Base-by-base conservation (phyloP, 2,797 vertebrate genomes). In the Myotis findleyi region DNA sequence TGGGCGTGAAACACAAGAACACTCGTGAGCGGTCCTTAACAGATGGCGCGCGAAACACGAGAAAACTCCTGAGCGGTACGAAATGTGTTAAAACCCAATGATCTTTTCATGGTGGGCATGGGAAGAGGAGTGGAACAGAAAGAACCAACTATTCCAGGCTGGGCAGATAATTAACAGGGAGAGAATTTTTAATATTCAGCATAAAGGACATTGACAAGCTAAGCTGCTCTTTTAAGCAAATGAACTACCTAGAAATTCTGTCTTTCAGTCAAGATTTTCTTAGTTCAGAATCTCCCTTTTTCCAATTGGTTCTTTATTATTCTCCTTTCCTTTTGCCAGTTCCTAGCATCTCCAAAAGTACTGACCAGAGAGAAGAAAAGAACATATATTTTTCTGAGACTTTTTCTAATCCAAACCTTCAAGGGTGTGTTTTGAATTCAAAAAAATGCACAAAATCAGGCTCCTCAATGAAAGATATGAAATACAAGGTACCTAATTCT, bases 281-380 rank as follows among this genome's bases (percentile, higher is more conserved):
- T 41, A 41, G 77, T 66, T 87, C 38, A 47, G 73, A 33, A 62
- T 81, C 89, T 71, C 44, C 66, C 14, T 11, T 41, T 69, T 86
- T 17, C 88, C 3, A 20, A n/a, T n/a, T 18, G 8, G 33, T 23
- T 57, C 85, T 84, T 33, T 41, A 12, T 6, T 81, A 27, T 84
- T 96, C 89, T 86, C 57, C 55, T 86, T 97, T 57, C 66, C 18
- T 6, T 69, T 21, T 71, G 92, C 85, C 57, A 59, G 27, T 44
- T 91, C 44, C 81, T 87, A 87, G 6, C 30, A 47, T 41, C 91
- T 77, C 79, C 25, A 59, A 85, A 75, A 71, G 80, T 36, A 21
- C 79, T 23, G 9, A 62, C 41, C 17, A 7, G 53, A 80, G 59
- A 83, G 66, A 30, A 8, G n/a, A 75, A 85, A 89, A 72, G 87